Evolutionary conservation across 2,888 invertebrate genomes (phyloP).

Genomic region (Allygus modestus): DNA sequence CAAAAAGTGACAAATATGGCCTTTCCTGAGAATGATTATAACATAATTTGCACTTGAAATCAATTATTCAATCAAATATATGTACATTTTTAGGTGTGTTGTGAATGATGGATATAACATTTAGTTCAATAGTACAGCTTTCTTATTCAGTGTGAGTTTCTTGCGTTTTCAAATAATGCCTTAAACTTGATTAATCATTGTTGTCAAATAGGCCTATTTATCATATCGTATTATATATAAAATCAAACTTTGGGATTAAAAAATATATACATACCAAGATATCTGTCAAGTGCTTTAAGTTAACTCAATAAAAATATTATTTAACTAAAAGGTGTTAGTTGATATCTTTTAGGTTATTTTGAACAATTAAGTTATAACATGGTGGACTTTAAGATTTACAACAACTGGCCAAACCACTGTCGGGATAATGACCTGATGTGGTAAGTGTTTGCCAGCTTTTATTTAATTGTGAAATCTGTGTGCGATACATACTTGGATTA

Average conservation of each 20-base stretch:
- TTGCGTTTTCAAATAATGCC: not conserved
- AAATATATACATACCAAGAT: not conserved
- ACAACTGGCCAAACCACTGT: slow-evolving; percentile 61
- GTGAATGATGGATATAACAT: not conserved
- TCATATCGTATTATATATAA: not conserved
- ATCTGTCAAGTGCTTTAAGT: not conserved
- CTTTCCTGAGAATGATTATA: slow-evolving; percentile 59
- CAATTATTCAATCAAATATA: not conserved
- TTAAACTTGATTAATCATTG: not conserved
- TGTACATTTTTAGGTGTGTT: not conserved
- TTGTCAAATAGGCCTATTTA: slow-evolving; percentile 35
- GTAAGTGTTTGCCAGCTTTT: slow-evolving; percentile 60
- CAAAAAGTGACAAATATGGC: slow-evolving; percentile 63
- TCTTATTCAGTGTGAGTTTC: slow-evolving; percentile 1
- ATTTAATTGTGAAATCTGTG: slow-evolving; percentile 46
- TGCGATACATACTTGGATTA: slow-evolving; percentile 55
- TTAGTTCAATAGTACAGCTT: slow-evolving; percentile 1
- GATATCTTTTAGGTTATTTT: not conserved
- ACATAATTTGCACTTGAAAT: slow-evolving; percentile 13
- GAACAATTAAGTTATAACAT: slow-evolving; percentile 26
- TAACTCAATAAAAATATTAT: not conserved
- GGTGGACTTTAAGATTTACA: slow-evolving; percentile 62
- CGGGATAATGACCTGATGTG: slow-evolving; percentile 60
- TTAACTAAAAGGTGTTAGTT: not conserved
- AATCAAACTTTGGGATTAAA: not conserved